Percentiles rank a stretch among this genome's conserved stretches.
Conservation (phyloP, 2,797 vertebrate genomes). For the Tinamus major region DNA sequence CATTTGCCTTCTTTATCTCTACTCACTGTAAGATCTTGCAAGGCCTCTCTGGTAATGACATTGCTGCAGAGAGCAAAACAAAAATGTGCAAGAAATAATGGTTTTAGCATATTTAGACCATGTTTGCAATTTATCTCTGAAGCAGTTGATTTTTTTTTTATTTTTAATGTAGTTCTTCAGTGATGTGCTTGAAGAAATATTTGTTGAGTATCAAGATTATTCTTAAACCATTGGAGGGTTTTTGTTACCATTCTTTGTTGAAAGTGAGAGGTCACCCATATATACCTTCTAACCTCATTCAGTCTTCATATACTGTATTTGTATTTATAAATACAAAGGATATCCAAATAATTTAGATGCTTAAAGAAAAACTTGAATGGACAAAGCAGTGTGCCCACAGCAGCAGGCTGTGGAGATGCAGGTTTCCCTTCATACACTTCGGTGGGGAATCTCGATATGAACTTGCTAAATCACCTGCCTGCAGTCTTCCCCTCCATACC, state of each 20-base stretch:
- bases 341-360: background rate
- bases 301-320: background rate
- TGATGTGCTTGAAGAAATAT: background rate
- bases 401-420: background rate
- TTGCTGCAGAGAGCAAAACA: background rate
- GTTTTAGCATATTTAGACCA: background rate
- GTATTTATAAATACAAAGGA: background rate
- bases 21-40: conserved; percentile 33
- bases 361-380: background rate
- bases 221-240: background rate
- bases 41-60: conserved; percentile 38
- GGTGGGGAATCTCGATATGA: background rate
- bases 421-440: background rate
- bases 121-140: background rate
- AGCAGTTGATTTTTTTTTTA: background rate
- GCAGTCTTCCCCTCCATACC: background rate
- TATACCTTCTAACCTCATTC: background rate
- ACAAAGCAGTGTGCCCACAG: background rate
- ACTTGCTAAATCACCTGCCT: background rate
- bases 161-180: background rate
- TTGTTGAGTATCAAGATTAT: background rate
- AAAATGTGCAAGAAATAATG: conserved; percentile 23
- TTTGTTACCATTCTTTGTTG: background rate
- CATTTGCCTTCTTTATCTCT: conserved; percentile 76
- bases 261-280: background rate